phyloP scores from a whole-genome alignment of 2,888 invertebrate species.

The Frankliniella fusca region DNA sequence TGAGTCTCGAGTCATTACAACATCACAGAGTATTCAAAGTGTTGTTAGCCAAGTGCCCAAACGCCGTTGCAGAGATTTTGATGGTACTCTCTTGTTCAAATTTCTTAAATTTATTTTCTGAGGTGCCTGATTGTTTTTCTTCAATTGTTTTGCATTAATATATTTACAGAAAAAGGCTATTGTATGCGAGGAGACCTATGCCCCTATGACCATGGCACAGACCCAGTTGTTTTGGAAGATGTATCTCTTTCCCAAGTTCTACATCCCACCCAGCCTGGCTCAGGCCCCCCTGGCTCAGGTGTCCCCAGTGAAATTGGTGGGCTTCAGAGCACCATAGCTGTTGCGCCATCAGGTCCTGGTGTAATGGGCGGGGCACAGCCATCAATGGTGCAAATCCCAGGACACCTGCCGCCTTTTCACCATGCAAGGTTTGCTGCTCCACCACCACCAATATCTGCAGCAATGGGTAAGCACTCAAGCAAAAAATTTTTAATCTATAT shows the following conservation, averaged over 20 bases:
- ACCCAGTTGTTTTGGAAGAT: slow-evolving; percentile 93
- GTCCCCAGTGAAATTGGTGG: background rate
- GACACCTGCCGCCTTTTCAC: slow-evolving; percentile 40
- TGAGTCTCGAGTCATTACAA: slow-evolving; percentile 52
- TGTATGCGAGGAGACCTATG: slow-evolving; percentile 97
- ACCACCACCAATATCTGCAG: slow-evolving; percentile 39
- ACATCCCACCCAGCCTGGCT: slow-evolving; percentile 1
- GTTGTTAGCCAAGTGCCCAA: slow-evolving; percentile 45
- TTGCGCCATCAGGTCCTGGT: background rate
- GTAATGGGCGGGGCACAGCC: background rate
- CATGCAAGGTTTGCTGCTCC: slow-evolving; percentile 39
- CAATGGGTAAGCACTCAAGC: slow-evolving; percentile 40
- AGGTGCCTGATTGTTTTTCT: slow-evolving; percentile 31
- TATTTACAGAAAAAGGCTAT: slow-evolving; percentile 75
- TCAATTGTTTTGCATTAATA: slow-evolving; percentile 36
- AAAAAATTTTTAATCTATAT: background rate
- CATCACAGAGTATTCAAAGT: slow-evolving; percentile 54
- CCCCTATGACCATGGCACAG: slow-evolving; percentile 93
- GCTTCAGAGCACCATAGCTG: background rate
- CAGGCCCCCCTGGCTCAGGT: background rate
- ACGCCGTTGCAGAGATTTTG: slow-evolving; percentile 65
- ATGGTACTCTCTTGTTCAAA: slow-evolving; percentile 54
- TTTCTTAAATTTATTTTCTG: slow-evolving; percentile 31
- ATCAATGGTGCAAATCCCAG: slow-evolving; percentile 28
- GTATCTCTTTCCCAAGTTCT: slow-evolving; percentile 59